These are phyloP conservation scores for Coenobita brevimanus DNA, from an alignment of 1,140 invertebrate species.

Conservation along the genomic window DNA sequence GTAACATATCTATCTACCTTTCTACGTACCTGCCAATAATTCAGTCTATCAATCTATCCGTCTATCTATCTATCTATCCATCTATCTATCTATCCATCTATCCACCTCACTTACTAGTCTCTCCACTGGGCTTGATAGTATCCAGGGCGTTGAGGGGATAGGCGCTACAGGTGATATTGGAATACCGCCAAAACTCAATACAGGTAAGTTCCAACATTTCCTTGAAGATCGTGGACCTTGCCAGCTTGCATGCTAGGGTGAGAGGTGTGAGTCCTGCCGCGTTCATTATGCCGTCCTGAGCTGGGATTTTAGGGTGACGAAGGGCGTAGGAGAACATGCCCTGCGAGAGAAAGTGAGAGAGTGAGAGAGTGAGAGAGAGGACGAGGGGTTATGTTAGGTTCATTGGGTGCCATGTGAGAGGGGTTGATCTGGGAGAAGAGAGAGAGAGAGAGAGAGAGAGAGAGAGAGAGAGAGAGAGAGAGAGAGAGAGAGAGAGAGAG, in stretches of 20 bases:
- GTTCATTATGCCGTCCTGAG: slow-evolving; percentile 91
- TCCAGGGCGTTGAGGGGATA: slow-evolving; percentile 97
- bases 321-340: slow-evolving; percentile 99
- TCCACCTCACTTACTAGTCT: slow-evolving; percentile 85
- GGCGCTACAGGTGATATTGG: slow-evolving; percentile 98
- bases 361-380: not conserved
- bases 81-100: not conserved
- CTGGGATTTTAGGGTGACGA: slow-evolving; percentile 92
- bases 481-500: not conserved
- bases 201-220: slow-evolving; percentile 98
- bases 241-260: slow-evolving; percentile 95
- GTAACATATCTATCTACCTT: too few species aligned
- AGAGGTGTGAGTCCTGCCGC: slow-evolving; percentile 93
- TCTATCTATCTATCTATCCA: not conserved
- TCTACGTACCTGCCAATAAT: not conserved
- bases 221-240: slow-evolving; percentile 92
- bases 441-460: not conserved
- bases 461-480: slow-evolving; percentile 9
- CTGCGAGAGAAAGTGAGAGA: slow-evolving; percentile 76
- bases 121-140: slow-evolving; percentile 93
- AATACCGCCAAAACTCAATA: slow-evolving; percentile 98
- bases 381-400: too few species aligned
- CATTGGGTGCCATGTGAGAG: not conserved
- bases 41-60: too few species aligned
- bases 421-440: not conserved